A percentile compares a stretch with the other conserved stretches of the same genome.
Evolutionary conservation across 2,888 invertebrate genomes (phyloP).

Genomic region (Andrena dorsata): DNA sequence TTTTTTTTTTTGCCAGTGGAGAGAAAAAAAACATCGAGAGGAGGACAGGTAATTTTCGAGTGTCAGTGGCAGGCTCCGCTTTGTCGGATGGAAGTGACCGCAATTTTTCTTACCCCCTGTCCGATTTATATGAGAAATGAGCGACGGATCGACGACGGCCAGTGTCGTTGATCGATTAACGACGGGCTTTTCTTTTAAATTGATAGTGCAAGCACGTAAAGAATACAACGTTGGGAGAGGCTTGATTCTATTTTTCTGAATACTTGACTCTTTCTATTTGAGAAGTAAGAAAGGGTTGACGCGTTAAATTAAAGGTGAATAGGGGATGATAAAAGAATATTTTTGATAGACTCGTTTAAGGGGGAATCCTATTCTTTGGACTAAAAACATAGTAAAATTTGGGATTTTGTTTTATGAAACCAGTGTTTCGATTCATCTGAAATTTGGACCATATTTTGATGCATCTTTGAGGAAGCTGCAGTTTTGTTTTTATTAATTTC

Average conservation of each 20-base stretch:
- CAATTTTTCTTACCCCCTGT: background rate
- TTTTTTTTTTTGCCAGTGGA: no score
- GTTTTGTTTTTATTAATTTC: no score
- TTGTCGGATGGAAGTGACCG: background rate
- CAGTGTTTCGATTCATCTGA: no score
- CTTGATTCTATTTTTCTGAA: background rate
- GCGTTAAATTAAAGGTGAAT: no score
- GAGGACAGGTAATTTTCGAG: background rate
- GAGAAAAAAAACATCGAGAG: background rate
- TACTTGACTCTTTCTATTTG: background rate
- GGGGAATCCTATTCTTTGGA: no score
- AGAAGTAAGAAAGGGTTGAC: background rate
- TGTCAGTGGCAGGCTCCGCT: background rate
- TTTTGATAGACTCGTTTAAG: no score
- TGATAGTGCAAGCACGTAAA: no score
- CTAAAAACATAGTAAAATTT: no score
- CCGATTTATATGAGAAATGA: background rate
- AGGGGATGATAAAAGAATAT: background rate
- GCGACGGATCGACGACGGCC: background rate
- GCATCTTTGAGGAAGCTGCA: no score
- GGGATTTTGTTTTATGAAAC: no score
- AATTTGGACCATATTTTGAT: no score
- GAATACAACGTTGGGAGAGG: background rate
- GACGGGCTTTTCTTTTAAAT: background rate
- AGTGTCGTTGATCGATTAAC: background rate